Evolutionary conservation across 1,140 invertebrate species (phyloP).

Genomic region (Paraescarpia echinospica): DNA sequence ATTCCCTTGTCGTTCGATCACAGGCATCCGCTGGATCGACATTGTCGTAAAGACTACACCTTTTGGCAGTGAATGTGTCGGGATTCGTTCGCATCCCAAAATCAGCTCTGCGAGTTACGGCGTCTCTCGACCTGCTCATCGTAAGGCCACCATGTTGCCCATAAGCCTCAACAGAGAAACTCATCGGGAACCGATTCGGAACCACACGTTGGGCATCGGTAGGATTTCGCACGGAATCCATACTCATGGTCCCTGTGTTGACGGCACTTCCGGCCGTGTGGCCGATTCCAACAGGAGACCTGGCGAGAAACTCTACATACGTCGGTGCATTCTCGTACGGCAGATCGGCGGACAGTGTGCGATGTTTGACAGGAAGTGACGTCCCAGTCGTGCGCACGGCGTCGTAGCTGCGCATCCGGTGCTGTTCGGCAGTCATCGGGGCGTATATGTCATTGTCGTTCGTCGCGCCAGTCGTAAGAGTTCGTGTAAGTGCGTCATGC

Average conservation of each 20-base stretch:
- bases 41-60: not conserved
- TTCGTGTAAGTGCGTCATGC: too few relatives aligned
- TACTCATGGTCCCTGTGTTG: not conserved
- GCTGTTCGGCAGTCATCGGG: not conserved
- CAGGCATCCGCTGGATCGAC: not conserved
- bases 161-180: not conserved
- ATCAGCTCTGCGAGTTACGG: not conserved
- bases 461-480: too few relatives aligned
- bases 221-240: not conserved
- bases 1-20: not conserved
- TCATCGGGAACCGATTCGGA: not conserved
- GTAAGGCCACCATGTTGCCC: not conserved
- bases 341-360: too few relatives aligned
- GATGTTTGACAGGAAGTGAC: not conserved
- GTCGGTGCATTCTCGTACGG: not conserved
- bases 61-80: not conserved
- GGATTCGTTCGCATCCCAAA: not conserved
- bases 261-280: not conserved
- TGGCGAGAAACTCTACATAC: not conserved
- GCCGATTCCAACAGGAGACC: not conserved
- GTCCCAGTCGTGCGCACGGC: not conserved
- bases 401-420: not conserved
- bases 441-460: not conserved
- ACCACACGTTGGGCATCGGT: not conserved
- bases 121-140: not conserved